phyloP scores from a whole-genome alignment of 2,113 vertebrate genomes.

The Scatophagus argus region DNA sequence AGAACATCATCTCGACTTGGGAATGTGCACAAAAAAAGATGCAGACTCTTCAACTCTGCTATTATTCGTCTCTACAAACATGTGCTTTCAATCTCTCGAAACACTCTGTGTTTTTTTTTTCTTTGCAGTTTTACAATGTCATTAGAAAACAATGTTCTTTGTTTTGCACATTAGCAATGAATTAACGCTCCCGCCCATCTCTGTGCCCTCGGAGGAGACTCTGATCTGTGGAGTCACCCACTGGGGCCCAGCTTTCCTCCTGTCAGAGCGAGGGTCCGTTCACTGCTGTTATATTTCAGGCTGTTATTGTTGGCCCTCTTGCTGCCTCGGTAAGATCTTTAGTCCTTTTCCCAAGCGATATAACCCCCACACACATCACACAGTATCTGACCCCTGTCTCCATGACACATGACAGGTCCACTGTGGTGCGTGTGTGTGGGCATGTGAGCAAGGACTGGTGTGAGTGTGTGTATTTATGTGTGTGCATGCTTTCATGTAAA shows the following conservation, averaged over 20 bases:
- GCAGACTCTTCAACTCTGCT: constrained; percentile 73
- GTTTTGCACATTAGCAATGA: constrained; percentile 91
- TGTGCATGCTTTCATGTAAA: constrained; percentile 49
- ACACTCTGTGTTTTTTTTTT: constrained; percentile 82
- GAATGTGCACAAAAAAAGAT: constrained; percentile 81
- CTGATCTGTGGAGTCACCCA: constrained; percentile 86
- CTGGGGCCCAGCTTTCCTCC: constrained; percentile 77
- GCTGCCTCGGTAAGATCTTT: constrained; percentile 90
- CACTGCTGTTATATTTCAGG: constrained; percentile 91
- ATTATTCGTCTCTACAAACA: constrained; percentile 86
- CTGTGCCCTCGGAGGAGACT: constrained; percentile 87
- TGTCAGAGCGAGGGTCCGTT: constrained; percentile 74
- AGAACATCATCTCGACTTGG: constrained; percentile 87
- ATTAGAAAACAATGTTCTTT: constrained; percentile 93
- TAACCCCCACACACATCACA: constrained; percentile 89
- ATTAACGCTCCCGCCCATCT: constrained; percentile 85
- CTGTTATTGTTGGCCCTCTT: constrained; percentile 94
- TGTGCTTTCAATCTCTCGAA: constrained; percentile 92
- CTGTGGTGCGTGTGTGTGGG: constrained; percentile 42
- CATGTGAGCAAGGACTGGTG: constrained; percentile 20
- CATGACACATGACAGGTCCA: constrained; percentile 86
- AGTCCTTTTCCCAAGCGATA: constrained; percentile 95
- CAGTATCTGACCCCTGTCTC: constrained; percentile 88
- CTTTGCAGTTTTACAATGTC: constrained; percentile 85
- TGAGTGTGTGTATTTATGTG: constrained; percentile 19